A percentile compares a stretch with the other conserved stretches of the same genome.
phyloP scores from a whole-genome alignment of 2,113 vertebrate species.

The Mellivora capensis region DNA sequence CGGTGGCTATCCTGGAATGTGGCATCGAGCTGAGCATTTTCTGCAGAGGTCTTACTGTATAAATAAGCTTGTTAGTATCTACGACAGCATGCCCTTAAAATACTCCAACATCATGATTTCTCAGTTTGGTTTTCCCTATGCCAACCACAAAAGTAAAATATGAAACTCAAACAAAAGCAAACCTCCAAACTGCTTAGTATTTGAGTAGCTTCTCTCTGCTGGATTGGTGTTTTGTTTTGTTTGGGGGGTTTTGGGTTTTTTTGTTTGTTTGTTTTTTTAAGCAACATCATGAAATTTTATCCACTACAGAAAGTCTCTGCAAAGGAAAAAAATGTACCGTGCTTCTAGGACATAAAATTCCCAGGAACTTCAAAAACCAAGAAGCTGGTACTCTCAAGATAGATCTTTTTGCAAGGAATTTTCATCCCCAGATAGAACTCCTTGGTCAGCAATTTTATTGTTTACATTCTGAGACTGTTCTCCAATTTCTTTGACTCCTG shows the following conservation, averaged over 20 bases:
- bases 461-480: conserved; percentile 47
- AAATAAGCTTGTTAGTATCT: conserved; percentile 90
- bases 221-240: background rate
- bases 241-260: too few relatives aligned
- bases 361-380: conserved; percentile 17
- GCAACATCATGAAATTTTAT: conserved; percentile 3
- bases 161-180: conserved; percentile 60
- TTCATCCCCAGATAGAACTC: background rate
- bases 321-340: background rate
- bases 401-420: background rate
- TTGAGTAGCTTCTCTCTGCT: background rate
- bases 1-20: conserved; percentile 94
- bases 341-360: background rate
- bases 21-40: conserved; percentile 94
- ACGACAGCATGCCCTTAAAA: conserved; percentile 91
- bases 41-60: conserved; percentile 95
- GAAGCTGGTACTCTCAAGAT: background rate
- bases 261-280: background rate
- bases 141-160: conserved; percentile 91
- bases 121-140: conserved; percentile 97
- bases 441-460: conserved; percentile 24
- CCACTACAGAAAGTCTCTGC: conserved; percentile 34
- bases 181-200: background rate
- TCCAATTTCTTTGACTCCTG: conserved; percentile 44
- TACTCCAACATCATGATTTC: conserved; percentile 96